These are phyloP conservation scores for Tautogolabrus adspersus DNA, from an alignment of 2,113 vertebrate species.

Conservation along the genomic window DNA sequence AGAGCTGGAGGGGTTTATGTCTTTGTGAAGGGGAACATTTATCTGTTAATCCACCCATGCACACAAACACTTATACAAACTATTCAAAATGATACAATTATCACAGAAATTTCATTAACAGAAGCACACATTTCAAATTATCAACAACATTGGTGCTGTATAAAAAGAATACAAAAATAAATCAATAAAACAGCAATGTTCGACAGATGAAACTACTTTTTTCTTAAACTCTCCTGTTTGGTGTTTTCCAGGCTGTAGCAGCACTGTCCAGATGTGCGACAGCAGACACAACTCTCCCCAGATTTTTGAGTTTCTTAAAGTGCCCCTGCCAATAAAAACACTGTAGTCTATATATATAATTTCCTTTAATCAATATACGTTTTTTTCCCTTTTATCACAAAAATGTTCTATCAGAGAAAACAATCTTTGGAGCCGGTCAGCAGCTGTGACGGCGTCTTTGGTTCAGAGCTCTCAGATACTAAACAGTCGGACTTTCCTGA, in stretches of 20 bases:
- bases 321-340: slow-evolving; percentile 7
- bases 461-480: background rate
- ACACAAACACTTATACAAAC: background rate
- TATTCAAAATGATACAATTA: background rate
- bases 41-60: slow-evolving; percentile 13
- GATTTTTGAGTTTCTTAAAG: slow-evolving; percentile 29
- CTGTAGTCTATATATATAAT: slow-evolving; percentile 16
- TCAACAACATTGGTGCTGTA: slow-evolving; percentile 1
- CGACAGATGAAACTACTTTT: background rate
- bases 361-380: slow-evolving; percentile 8
- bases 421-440: slow-evolving; percentile 19
- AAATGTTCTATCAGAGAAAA: slow-evolving; percentile 2
- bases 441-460: slow-evolving; percentile 18
- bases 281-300: slow-evolving; percentile 20
- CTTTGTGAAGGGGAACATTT: background rate
- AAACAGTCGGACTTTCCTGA: background rate
- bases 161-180: slow-evolving; percentile 17
- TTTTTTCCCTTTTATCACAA: slow-evolving; percentile 11
- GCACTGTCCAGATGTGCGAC: background rate
- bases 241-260: slow-evolving; percentile 10
- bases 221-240: background rate
- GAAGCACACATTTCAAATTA: slow-evolving; percentile 16
- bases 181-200: slow-evolving; percentile 2
- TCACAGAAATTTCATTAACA: background rate
- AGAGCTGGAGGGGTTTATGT: no score